Conservation (phyloP, 2,888 invertebrate genomes). For the Trileptium ribeirensis region DNA sequence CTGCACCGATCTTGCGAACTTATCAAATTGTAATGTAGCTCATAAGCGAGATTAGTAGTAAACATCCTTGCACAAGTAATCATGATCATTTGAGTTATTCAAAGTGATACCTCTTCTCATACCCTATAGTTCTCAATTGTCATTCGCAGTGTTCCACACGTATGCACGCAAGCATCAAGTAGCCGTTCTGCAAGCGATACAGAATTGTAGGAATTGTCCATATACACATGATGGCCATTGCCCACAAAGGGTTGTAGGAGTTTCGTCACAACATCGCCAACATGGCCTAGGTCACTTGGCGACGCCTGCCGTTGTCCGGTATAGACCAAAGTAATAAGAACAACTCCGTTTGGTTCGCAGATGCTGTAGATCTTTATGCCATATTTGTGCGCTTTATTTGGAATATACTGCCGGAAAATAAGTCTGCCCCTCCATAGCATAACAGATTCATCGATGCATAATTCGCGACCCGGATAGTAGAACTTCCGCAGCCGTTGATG, state of each 20-base stretch:
- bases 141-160: background rate
- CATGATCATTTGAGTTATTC: too few relatives aligned
- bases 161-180: background rate
- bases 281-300: background rate
- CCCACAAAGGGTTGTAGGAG: background rate
- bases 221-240: background rate
- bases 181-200: background rate
- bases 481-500: background rate
- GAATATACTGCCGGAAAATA: constrained; percentile 5
- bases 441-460: background rate
- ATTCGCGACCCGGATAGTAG: background rate
- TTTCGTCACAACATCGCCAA: background rate
- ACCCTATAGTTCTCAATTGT: too few relatives aligned
- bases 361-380: background rate
- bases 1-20: too few relatives aligned
- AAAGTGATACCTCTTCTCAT: too few relatives aligned
- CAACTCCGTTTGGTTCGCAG: background rate
- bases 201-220: constrained; percentile 4
- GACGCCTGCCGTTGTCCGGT: background rate
- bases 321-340: background rate
- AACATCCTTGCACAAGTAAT: too few relatives aligned
- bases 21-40: too few relatives aligned
- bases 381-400: constrained; percentile 4
- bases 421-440: background rate
- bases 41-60: too few relatives aligned